Percentiles rank a stretch among this genome's conserved stretches.
These are phyloP conservation scores for Halichoerus grypus DNA, from an alignment of 2,113 vertebrate genomes.

Conservation along the genomic window DNA sequence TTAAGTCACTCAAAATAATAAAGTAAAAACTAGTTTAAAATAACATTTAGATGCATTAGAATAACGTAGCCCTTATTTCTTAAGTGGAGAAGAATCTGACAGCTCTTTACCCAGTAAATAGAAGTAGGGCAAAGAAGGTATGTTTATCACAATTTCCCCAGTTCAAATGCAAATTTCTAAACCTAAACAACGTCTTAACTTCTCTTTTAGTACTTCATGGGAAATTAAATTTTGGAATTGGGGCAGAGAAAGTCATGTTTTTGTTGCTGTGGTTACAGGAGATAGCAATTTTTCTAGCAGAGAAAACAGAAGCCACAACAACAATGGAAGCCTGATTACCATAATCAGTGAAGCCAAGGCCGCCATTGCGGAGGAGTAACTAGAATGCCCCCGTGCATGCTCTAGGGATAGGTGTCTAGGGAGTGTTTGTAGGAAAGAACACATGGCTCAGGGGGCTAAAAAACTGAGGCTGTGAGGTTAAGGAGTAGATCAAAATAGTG, in stretches of 20 bases:
- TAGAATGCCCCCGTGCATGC: too few species aligned
- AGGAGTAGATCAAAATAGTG: not conserved
- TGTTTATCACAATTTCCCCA: not conserved
- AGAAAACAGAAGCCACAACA: not conserved
- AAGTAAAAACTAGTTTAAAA: conserved; percentile 25
- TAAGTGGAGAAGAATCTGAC: not conserved
- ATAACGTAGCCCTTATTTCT: not conserved
- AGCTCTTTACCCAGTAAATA: not conserved
- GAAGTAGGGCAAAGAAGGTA: not conserved
- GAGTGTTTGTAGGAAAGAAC: not conserved
- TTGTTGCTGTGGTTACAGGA: not conserved
- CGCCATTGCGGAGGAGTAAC: not conserved
- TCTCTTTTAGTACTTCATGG: not conserved
- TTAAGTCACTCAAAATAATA: conserved; percentile 9
- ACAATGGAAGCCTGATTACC: fast-evolving
- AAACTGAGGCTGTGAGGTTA: not conserved
- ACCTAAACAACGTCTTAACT: not conserved
- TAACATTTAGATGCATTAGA: not conserved
- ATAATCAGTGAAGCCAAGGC: not conserved
- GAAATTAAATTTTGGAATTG: not conserved
- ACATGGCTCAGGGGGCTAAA: not conserved
- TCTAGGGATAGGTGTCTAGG: not conserved
- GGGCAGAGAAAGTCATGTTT: not conserved
- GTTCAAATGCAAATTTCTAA: not conserved
- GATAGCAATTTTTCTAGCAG: not conserved